Evolutionary conservation across 2,797 vertebrate genomes (phyloP), one percentile per base, ranked within the genome.

Genomic region (Hyperoplus lanceolatus): DNA sequence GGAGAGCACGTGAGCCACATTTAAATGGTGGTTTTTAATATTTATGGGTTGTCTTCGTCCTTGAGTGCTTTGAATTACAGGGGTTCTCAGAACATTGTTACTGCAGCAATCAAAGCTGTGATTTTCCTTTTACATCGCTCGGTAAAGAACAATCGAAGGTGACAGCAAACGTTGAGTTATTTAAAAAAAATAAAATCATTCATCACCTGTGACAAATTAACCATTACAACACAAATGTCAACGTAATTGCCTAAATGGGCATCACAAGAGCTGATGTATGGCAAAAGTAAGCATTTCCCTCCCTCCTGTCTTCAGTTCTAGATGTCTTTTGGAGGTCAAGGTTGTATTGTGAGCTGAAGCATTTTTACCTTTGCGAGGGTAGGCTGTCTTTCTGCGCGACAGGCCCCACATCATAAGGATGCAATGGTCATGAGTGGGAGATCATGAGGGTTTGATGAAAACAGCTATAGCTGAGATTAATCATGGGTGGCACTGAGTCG

Each of bases 391-490:
- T 69, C 38, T 75, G 77, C 78, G 41, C 45, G 84, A 82, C 81
- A 55, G 75, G 1, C 73, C 45, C 18, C 43, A 66, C 61, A 78
- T 66, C 68, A 76, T 85, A 7, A 36, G 6, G 11, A 11, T 1
- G 9, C n/a, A 10, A 10, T 45, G 51, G 69, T 73, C 70, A 62
- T 39, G 15, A 77, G 74, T 29, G 45, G 71, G 55, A 70, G 73
- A 83, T 88, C 74, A 83, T 36, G 74, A 78, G 81, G 5, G 60
- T 85, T 89, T 87, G 85, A 83, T 84, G 79, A 74, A 75, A 84
- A 80, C 58, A 49, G 50, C 58, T 14, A 7, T 42, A 39, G 60
- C 75, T 50, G 21, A 77, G 58, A 77, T 84, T 69, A 29, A 72
- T 83, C 77, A 49, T 0, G 9, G 75, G 15, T 8, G 58, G 60